Evolutionary conservation across 2,888 invertebrate genomes (phyloP).

Genomic region (Amblyteles armatorius): DNA sequence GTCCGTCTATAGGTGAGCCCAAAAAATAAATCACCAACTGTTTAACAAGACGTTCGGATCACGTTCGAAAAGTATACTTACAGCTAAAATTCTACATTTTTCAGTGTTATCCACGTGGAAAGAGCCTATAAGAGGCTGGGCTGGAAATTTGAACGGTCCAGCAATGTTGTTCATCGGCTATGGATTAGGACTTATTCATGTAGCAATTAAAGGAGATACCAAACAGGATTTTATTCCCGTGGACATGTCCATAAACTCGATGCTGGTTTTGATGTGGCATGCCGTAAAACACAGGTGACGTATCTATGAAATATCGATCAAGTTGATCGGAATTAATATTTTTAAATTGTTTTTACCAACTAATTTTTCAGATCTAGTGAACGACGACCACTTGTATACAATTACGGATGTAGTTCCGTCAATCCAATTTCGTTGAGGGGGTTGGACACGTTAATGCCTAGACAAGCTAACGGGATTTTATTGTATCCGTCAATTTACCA

Average conservation of each 20-base stretch:
- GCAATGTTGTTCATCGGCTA: constrained; percentile 52
- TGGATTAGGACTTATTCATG: constrained; percentile 71
- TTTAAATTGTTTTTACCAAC: neutral
- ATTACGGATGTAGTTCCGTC: constrained; percentile 92
- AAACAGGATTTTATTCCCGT: constrained; percentile 74
- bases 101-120: constrained; percentile 73
- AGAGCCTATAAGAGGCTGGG: constrained; percentile 74
- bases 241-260: constrained; percentile 75
- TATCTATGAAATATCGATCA: neutral
- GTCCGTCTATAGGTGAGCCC: constrained; percentile 74
- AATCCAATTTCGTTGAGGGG: constrained; percentile 84
- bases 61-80: neutral
- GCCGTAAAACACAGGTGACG: constrained; percentile 71
- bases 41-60: neutral
- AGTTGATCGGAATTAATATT: neutral
- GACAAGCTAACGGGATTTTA: neutral
- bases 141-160: constrained; percentile 69
- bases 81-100: neutral
- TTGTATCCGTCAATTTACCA: neutral
- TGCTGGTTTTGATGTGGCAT: constrained; percentile 75
- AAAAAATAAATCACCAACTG: neutral
- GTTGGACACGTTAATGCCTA: constrained; percentile 41
- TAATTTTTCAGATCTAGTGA: constrained; percentile 54
- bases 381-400: constrained; percentile 88
- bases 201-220: constrained; percentile 46